Percentiles rank a stretch among this genome's conserved stretches.
Conservation (phyloP, 2,113 vertebrate species). For the Cromileptes altivelis region DNA sequence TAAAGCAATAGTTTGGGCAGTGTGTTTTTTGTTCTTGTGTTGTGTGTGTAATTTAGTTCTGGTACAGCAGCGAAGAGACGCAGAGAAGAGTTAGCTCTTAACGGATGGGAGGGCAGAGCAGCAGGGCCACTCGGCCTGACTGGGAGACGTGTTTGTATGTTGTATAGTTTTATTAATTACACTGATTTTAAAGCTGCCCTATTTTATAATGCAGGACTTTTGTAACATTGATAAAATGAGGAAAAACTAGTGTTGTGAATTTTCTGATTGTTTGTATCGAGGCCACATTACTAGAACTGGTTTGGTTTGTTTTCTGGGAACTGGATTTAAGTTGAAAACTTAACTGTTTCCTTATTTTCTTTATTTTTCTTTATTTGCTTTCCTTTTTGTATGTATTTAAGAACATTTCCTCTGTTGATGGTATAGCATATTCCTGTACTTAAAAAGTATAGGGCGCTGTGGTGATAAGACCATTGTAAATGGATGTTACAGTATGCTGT, state of each 20-base stretch:
- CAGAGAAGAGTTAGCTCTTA: conserved; percentile 46
- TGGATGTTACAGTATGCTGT: conserved; percentile 98
- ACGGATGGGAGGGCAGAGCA: conserved; percentile 51
- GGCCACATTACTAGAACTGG: conserved; percentile 95
- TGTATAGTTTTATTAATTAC: conserved; percentile 99
- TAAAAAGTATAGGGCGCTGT: conserved; percentile 93
- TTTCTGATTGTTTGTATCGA: conserved; percentile 97
- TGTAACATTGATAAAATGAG: conserved; percentile 99
- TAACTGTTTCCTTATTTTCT: conserved; percentile 90
- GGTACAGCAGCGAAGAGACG: conserved; percentile 83
- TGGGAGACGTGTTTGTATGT: conserved; percentile 96
- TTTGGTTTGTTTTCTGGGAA: conserved; percentile 90
- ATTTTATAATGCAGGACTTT: conserved; percentile 99
- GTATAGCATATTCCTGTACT: conserved; percentile 96
- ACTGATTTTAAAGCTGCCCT: conserved; percentile 99
- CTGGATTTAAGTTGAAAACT: conserved; percentile 98
- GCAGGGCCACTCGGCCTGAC: conserved; percentile 46
- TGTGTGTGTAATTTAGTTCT: conserved; percentile 90
- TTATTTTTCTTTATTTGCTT: conserved; percentile 70
- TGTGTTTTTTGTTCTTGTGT: conserved; percentile 91
- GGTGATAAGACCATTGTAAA: conserved; percentile 94
- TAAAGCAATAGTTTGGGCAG: conserved; percentile 99
- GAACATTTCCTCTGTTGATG: conserved; percentile 93
- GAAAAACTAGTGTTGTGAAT: conserved; percentile 98
- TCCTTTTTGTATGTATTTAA: conserved; percentile 97